phyloP scores from a whole-genome alignment of 2,888 invertebrate species.

The Aspidapion aeneum region DNA sequence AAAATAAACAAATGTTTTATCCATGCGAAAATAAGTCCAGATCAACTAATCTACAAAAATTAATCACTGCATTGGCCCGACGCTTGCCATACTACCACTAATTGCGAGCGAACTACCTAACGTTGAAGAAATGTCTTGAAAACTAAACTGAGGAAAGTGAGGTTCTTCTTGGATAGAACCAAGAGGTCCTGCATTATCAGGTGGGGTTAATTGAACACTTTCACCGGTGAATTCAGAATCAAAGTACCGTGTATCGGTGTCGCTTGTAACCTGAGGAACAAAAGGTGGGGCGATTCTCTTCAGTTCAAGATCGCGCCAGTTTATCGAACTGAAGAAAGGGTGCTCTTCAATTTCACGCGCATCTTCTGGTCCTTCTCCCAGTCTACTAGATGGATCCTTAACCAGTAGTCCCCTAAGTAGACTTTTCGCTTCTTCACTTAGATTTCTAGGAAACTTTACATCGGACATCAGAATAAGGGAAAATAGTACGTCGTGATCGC shows the following conservation, averaged over 20 bases:
- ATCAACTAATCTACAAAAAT: too few relatives aligned
- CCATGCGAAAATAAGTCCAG: too few relatives aligned
- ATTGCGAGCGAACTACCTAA: constrained; percentile 61
- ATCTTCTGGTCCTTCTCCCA: constrained; percentile 95
- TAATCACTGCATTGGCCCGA: constrained; percentile 48
- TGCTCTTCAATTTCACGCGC: constrained; percentile 92
- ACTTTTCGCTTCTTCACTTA: constrained; percentile 83
- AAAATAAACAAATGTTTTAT: too few relatives aligned
- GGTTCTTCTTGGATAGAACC: constrained; percentile 69
- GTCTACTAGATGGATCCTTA: constrained; percentile 84
- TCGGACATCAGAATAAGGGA: constrained; percentile 92
- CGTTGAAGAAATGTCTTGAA: constrained; percentile 67
- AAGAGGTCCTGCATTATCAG: constrained; percentile 58
- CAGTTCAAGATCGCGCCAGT: constrained; percentile 90
- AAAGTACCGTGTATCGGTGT: constrained; percentile 97
- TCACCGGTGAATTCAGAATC: constrained; percentile 98
- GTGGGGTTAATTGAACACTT: constrained; percentile 94
- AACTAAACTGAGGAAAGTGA: constrained; percentile 78
- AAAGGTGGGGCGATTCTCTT: constrained; percentile 93
- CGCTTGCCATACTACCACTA: constrained; percentile 58
- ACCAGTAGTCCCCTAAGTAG: constrained; percentile 85
- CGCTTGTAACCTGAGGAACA: constrained; percentile 89
- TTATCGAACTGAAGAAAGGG: constrained; percentile 91
- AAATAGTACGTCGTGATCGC: constrained; percentile 95
- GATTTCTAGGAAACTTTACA: constrained; percentile 87